A percentile compares a stretch with the other conserved stretches of the same genome.
These are phyloP conservation scores for Argya squamiceps DNA, from an alignment of 2,797 vertebrate genomes.

Conservation along the genomic window DNA sequence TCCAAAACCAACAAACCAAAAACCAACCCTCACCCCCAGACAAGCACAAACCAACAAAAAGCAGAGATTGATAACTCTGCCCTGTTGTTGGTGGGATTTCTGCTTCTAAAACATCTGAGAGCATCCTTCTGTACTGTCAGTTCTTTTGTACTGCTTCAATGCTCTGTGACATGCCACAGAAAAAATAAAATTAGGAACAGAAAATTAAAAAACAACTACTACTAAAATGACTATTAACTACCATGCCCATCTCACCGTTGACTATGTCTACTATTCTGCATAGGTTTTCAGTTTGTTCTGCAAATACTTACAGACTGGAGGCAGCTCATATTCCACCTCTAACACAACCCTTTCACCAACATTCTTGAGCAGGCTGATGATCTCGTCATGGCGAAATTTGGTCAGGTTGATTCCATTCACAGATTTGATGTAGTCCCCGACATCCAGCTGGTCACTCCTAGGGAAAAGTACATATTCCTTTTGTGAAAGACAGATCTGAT, in stretches of 20 bases:
- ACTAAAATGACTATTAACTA: neutral
- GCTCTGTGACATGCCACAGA: neutral
- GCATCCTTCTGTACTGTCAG: neutral
- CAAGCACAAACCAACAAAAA: neutral
- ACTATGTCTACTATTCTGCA: neutral
- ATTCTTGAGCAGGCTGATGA: conserved; percentile 97
- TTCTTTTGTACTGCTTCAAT: neutral
- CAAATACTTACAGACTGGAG: conserved; percentile 88
- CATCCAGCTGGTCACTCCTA: conserved; percentile 96
- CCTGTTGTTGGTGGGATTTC: neutral
- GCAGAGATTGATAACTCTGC: neutral
- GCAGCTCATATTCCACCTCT: conserved; percentile 95
- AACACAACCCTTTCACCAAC: conserved; percentile 93
- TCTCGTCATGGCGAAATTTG: conserved; percentile 96
- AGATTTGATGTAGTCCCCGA: conserved; percentile 95
- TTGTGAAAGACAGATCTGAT: neutral
- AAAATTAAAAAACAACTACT: neutral
- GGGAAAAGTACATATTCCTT: conserved; percentile 3
- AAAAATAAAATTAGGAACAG: neutral
- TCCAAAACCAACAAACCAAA: neutral
- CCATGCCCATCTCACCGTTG: neutral
- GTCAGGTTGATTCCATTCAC: conserved; percentile 97
- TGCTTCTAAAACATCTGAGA: neutral
- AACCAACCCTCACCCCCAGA: neutral
- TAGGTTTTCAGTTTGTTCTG: neutral